Conservation (phyloP, 2,797 vertebrate species). For the Rhinichthys osculus region DNA sequence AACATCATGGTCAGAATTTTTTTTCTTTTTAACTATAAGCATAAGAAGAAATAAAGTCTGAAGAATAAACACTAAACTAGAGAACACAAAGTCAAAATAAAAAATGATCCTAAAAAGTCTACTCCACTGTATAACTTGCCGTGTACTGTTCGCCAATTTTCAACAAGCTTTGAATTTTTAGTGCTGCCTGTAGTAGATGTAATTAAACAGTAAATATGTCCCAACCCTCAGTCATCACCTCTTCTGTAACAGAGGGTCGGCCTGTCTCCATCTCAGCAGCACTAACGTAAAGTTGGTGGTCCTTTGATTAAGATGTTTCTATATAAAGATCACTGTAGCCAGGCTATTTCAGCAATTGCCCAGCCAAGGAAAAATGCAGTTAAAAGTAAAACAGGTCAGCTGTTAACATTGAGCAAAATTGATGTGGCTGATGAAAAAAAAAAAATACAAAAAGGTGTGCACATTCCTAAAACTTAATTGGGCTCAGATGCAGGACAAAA, state of each 20-base stretch:
- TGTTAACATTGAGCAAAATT: conserved; percentile 59
- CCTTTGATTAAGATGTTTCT: conserved; percentile 55
- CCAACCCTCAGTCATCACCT: not conserved
- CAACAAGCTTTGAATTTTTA: not conserved
- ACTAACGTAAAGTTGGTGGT: conserved; percentile 19
- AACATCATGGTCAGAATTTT: not conserved
- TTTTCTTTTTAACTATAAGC: not conserved
- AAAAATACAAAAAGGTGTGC: too few species aligned
- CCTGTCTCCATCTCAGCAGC: not conserved
- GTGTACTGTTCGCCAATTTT: not conserved
- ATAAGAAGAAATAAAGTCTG: not conserved
- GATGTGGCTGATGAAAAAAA: conserved; percentile 54
- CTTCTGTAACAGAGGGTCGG: not conserved
- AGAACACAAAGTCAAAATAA: not conserved
- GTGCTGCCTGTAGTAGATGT: not conserved
- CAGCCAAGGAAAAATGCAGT: conserved; percentile 37
- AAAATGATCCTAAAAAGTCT: not conserved
- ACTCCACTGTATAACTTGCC: not conserved
- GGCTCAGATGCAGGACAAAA: too few species aligned
- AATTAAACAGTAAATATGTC: not conserved
- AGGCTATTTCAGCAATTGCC: conserved; percentile 60
- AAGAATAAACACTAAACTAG: not conserved
- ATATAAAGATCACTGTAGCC: conserved; percentile 65
- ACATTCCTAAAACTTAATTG: too few species aligned
- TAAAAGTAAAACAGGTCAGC: conserved; percentile 65